Evolutionary conservation across 2,888 invertebrate genomes (phyloP), one percentile per base, ranked within the genome.

Genomic region (Drosophila meridionalis): DNA sequence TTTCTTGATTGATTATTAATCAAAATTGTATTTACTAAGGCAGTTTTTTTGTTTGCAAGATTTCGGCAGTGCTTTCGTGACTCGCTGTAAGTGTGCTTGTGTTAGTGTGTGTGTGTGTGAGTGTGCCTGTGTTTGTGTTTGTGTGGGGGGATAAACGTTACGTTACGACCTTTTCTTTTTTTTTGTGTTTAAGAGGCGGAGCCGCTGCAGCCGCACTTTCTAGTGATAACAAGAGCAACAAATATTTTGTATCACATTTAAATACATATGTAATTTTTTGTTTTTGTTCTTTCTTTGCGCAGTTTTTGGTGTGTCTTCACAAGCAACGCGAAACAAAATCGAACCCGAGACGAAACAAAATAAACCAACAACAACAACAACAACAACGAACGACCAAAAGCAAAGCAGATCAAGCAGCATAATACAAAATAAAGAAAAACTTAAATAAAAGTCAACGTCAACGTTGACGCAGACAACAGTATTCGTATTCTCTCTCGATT

Each of bases 261-360:
- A 48, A 48, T 30, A 45, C 20, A 47, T 20, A 40, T 40, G 12
- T 28, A 20, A 28, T 42, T 32, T 32, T 59, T 40, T 72, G 20
- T 60, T 76, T 28, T 50, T 28, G 47, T 53, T 65, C 32, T 71
- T 12, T 43, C 45, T 48, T 57, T 76, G 45, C 28, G 38, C 73
- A 81, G 81, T 78, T 65, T 78, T 80, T 78, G 72, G 76, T 80
- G 74, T 78, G 60, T 79, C 60, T 50, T 61, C 63, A 45, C 77
- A 65, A 76, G 53, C 48, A 79, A 58, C 69, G 63, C 66, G 60
- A 58, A 68, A 69, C 80, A 42, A 73, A 67, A 64, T 50, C 20
- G 40, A 63, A 72, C 60, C 45, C 63, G 56, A 78, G 58, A 62
- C 71, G 61, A 71, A 71, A 34, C 45, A 75, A 61, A 64, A 65